These are phyloP conservation scores for Electrophaes corylata DNA, from an alignment of 2,888 invertebrate genomes.

Conservation along the genomic window DNA sequence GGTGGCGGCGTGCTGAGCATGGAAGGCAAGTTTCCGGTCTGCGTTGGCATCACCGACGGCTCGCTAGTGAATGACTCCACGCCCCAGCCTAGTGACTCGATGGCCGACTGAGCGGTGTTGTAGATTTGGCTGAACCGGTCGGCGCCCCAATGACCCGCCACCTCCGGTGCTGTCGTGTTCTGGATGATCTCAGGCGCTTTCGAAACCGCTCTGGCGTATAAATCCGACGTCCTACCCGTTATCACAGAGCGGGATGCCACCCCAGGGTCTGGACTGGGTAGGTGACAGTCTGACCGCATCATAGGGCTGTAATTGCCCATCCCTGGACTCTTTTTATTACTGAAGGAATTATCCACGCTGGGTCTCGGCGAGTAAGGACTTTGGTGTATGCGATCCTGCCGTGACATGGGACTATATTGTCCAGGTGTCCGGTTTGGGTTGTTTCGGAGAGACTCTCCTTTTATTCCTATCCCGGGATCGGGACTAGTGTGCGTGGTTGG, in stretches of 20 bases:
- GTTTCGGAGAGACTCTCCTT: conserved; percentile 60
- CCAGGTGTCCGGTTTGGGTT: conserved; percentile 71
- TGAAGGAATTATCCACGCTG: conserved; percentile 66
- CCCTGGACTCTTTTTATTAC: conserved; percentile 73
- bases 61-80: conserved; percentile 52
- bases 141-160: conserved; percentile 63
- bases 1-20: conserved; percentile 68
- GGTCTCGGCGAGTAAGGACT: conserved; percentile 77
- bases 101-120: conserved; percentile 50
- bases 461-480: conserved; percentile 68
- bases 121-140: conserved; percentile 62
- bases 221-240: conserved; percentile 54
- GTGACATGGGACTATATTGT: conserved; percentile 76
- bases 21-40: conserved; percentile 54
- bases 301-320: conserved; percentile 75
- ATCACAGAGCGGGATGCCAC: conserved; percentile 52
- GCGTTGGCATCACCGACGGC: conserved; percentile 47
- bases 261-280: conserved; percentile 69
- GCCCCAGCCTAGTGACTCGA: conserved; percentile 72
- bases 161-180: conserved; percentile 53
- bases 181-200: conserved; percentile 63
- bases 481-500: conserved; percentile 76
- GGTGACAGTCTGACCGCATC: conserved; percentile 72
- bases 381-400: conserved; percentile 71
- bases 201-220: conserved; percentile 58